Evolutionary conservation across 2,888 invertebrate genomes (phyloP).

Genomic region (Agrilus mali): DNA sequence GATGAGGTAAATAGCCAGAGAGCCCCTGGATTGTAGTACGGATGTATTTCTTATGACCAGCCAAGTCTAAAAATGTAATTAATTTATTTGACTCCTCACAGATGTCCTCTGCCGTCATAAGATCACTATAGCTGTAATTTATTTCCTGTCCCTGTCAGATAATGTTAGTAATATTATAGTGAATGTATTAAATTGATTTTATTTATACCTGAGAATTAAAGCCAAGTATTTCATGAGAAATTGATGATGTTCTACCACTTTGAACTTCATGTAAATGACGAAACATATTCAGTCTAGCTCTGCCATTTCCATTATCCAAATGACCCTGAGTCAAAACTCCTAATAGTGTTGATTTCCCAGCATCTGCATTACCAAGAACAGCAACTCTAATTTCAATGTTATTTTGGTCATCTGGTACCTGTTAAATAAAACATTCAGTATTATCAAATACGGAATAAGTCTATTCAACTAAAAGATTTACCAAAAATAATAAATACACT

Average conservation of each 20-base stretch:
- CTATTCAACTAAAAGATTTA: background rate
- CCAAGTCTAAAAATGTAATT: conserved; percentile 89
- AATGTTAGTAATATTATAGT: conserved; percentile 5
- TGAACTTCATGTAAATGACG: conserved; percentile 90
- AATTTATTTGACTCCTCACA: conserved; percentile 86
- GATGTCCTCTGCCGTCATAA: conserved; percentile 87
- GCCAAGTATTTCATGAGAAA: conserved; percentile 93
- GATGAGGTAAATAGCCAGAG: conserved; percentile 87
- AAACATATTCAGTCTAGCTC: conserved; percentile 92
- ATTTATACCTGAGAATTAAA: conserved; percentile 62
- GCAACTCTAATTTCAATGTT: conserved; percentile 85
- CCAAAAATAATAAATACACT: background rate
- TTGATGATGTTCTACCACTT: conserved; percentile 86
- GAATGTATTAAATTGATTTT: background rate
- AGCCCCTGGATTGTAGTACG: conserved; percentile 90
- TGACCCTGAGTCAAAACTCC: conserved; percentile 95
- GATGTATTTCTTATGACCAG: conserved; percentile 92
- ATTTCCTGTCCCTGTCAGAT: conserved; percentile 59
- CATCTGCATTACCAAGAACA: conserved; percentile 90
- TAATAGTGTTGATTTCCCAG: conserved; percentile 92
- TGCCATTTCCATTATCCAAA: conserved; percentile 89
- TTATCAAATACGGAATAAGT: conserved; percentile 3
- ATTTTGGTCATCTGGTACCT: conserved; percentile 78
- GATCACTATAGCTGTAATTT: conserved; percentile 78
- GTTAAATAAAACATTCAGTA: conserved; percentile 4